phyloP scores from a whole-genome alignment of 2,797 vertebrate species.

The Gymnopithys bicolor region DNA sequence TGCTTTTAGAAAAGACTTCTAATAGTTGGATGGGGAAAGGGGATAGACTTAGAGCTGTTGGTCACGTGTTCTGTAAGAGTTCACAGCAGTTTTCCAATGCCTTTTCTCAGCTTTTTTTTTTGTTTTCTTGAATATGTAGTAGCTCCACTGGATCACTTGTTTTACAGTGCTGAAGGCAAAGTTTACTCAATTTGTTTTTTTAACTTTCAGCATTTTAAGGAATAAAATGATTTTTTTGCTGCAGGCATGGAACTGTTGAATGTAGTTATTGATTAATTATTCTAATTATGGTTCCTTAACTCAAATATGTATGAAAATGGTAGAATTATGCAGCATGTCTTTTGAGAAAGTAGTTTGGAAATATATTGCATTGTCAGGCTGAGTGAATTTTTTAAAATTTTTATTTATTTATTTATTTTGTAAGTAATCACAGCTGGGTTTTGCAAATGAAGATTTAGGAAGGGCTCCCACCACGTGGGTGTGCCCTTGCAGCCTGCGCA shows the following conservation, averaged over 20 bases:
- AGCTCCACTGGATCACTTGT: not conserved
- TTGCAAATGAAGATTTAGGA: too few species aligned
- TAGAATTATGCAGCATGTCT: not conserved
- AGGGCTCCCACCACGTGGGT: too few species aligned
- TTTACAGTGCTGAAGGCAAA: constrained; percentile 36
- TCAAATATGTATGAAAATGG: not conserved
- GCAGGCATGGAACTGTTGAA: not conserved
- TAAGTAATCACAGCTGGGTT: not conserved
- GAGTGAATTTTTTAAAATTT: not conserved
- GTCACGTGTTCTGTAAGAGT: not conserved
- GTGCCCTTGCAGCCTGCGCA: too few species aligned
- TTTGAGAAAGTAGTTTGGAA: not conserved
- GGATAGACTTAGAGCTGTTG: not conserved
- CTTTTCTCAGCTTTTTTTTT: constrained; percentile 19
- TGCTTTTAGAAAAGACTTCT: not conserved
- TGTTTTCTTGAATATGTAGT: constrained; percentile 13
- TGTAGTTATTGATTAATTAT: constrained; percentile 8
- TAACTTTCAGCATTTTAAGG: constrained; percentile 19
- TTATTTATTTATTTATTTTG: not conserved
- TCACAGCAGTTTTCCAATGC: not conserved
- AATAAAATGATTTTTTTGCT: constrained; percentile 38
- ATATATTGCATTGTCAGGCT: not conserved
- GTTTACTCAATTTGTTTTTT: constrained; percentile 31
- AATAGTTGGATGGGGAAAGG: fast-evolving
- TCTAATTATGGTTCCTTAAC: not conserved